These are phyloP conservation scores for Fratercula arctica DNA, from an alignment of 2,797 vertebrate genomes.

Conservation along the genomic window DNA sequence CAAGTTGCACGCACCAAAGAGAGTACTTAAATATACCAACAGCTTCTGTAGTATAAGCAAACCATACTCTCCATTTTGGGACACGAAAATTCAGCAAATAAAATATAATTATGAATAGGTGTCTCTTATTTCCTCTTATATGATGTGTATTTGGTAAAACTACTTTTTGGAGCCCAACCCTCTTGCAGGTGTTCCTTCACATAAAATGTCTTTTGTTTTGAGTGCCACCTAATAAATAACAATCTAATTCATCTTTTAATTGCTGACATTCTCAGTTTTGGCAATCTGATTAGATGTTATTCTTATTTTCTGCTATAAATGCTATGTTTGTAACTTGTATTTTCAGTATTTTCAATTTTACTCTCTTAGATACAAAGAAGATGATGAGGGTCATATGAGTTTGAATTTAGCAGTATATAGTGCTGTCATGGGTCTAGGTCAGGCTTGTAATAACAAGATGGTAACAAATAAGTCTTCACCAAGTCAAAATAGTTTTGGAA, in stretches of 20 bases:
- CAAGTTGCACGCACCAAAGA: background rate
- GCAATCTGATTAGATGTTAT: background rate
- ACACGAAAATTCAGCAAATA: background rate
- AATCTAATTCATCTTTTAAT: background rate
- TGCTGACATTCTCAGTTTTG: background rate
- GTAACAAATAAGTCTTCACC: background rate
- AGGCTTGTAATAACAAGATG: background rate
- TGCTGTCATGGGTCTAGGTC: background rate
- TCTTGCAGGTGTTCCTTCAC: background rate
- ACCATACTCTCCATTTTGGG: background rate
- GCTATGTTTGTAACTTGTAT: background rate
- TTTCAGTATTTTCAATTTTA: background rate
- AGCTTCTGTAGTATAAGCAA: background rate
- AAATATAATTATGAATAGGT: background rate
- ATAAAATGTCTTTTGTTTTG: background rate
- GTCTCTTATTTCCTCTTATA: background rate
- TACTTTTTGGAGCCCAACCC: background rate
- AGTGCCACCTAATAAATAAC: background rate
- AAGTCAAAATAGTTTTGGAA: background rate
- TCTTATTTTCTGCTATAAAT: background rate
- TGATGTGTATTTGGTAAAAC: background rate
- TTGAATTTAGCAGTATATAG: slow-evolving; percentile 63
- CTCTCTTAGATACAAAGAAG: slow-evolving; percentile 76
- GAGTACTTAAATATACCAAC: background rate
- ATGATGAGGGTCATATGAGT: slow-evolving; percentile 76